Conservation (phyloP, 2,888 invertebrate genomes). For the Platypus cylindrus region DNA sequence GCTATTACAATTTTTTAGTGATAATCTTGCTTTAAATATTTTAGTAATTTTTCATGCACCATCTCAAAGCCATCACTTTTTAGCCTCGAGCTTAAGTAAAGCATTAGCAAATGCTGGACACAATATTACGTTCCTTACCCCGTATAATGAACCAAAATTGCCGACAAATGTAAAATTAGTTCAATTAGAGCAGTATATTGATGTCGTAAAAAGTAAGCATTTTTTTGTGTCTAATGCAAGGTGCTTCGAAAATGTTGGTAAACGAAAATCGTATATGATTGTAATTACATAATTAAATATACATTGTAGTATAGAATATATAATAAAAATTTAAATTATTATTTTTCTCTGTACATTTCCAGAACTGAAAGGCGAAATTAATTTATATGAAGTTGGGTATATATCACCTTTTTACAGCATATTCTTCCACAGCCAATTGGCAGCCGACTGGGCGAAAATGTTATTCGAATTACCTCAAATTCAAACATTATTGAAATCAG, state of each 20-base stretch:
- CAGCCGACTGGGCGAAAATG: background rate
- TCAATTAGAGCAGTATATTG: too few relatives aligned
- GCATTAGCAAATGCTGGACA: constrained; percentile 23
- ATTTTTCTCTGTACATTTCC: background rate
- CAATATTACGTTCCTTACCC: constrained; percentile 18
- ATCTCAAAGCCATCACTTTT: constrained; percentile 12
- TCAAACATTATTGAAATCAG: constrained; percentile 18
- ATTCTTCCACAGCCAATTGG: constrained; percentile 1
- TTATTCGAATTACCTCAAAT: constrained; percentile 11
- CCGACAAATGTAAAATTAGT: constrained; percentile 5
- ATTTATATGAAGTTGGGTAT: constrained; percentile 9
- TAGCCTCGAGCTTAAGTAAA: constrained; percentile 20
- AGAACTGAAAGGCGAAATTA: background rate
- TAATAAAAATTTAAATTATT: too few relatives aligned
- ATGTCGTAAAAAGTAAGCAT: too few relatives aligned
- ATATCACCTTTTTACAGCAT: constrained; percentile 6
- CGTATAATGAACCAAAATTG: constrained; percentile 6
- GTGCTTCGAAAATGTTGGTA: too few relatives aligned
- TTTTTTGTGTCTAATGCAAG: too few relatives aligned
- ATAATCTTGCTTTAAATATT: background rate
- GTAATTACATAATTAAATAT: too few relatives aligned
- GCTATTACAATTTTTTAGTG: too few relatives aligned
- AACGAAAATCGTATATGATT: too few relatives aligned
- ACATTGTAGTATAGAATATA: too few relatives aligned
- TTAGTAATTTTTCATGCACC: constrained; percentile 6